Base-by-base conservation (phyloP, 1,140 invertebrate genomes). In the Aethina tumida region DNA sequence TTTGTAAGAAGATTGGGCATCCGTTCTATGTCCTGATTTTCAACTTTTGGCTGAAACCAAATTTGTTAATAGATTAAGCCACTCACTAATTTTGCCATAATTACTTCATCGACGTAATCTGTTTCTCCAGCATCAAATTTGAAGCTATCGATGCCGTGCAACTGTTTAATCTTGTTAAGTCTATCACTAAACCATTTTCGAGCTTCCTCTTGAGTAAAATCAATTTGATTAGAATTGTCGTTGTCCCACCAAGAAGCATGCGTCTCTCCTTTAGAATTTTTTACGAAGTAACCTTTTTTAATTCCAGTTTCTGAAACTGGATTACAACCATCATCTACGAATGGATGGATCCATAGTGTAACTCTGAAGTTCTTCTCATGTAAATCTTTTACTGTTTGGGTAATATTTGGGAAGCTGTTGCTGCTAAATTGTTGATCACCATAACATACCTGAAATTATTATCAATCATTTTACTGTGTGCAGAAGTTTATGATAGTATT, bases 121-220 rank as follows among this genome's bases (percentile, higher is more conserved):
- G 64, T 65, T 63, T 93, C 87, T 9, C 91, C 92, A 7, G 88
- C 92, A 60, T 96, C 93, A 55, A 95, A 94, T 59, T 95, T 96
- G 43, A 91, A 89, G 36, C 83, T 81, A 52, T 88, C 82, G 15
- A 97, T 80, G 1, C 75, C 79, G 38, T 72, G 73, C 1, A 69
- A 62, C 0, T 65, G 57, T 44, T 76, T 58, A 2, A 95, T 44
- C 7, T 59, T 58, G 29, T 65, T 60, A 0, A 94, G 55, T 33
- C 80, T 62, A 2, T 51, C 50, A 2, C 67, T 63, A 69, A 77
- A 95, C 90, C 90, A 95, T 7, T 68, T 52, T 0, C 71, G 73
- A 0, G 84, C 84, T 17, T 62, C 63, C 0, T 70, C 48, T 49
- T 89, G 88, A 0, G 85, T 88, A 49, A 89, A 86, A 55, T 93